Evolutionary conservation across 2,113 vertebrate species (phyloP).

Genomic region (Meles meles): DNA sequence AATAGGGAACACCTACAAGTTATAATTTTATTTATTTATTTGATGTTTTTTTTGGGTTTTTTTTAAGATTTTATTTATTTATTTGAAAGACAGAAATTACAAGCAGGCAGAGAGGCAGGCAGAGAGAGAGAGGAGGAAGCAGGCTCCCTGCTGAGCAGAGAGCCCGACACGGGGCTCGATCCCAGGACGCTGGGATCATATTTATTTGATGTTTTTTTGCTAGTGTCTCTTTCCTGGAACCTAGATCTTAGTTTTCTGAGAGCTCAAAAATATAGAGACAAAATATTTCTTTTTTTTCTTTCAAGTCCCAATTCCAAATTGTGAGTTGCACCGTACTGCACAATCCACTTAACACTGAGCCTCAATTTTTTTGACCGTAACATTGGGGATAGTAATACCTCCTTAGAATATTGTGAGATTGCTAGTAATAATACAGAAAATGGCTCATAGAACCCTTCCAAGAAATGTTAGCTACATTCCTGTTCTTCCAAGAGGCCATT

Average conservation of each 20-base stretch:
- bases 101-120: no score
- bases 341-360: neutral
- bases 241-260: neutral
- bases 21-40: neutral
- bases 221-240: neutral
- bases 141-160: no score
- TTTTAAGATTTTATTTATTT: no score
- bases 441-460: neutral
- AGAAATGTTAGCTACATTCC: neutral
- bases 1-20: neutral
- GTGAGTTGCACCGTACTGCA: neutral
- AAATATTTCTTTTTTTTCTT: conserved; percentile 20
- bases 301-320: neutral
- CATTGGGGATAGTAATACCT: neutral
- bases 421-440: neutral
- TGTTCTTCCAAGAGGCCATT: neutral
- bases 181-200: no score
- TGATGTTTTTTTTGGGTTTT: no score
- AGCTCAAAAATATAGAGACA: neutral
- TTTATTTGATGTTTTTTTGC: neutral
- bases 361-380: neutral
- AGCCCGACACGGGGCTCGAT: no score
- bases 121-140: no score
- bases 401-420: neutral
- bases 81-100: no score